Evolutionary conservation across 2,797 vertebrate genomes (phyloP), one percentile per base, ranked within the genome.

Genomic region (Gouania willdenowi): DNA sequence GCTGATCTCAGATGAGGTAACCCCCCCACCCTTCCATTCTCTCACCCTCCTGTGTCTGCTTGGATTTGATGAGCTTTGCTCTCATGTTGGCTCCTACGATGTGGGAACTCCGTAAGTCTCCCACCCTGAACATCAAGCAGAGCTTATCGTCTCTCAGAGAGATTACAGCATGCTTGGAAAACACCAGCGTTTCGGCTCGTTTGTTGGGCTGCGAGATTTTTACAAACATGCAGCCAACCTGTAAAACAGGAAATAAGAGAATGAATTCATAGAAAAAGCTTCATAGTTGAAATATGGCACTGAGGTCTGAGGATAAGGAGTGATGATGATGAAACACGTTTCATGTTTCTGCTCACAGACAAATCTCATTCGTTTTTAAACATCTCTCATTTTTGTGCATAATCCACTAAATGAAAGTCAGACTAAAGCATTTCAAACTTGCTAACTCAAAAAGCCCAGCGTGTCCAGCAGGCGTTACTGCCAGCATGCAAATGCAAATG

Each of bases 131-230:
- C 95, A 98, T 98, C 66, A 98, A 89, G 51, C 95, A 98, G 7
- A 97, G 88, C 56, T 88, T 92, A 47, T 94, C 94, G 5, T 98
- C 95, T 22, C 95, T 76, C 74, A 93, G 84, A 0, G 95, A 94
- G 40, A 98, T 93, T 66, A 98, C 93, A 0, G 95, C 94, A 9
- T 97, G 88, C n/a, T 92, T 91, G 46, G 95, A 98, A 84, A 98
- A 98, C 50, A 98, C 93, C 67, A 98, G 48, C 0, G 95, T 98
- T 90, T 97, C 95, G 0, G 95, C 95, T 0, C 95, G 88, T 57
- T 96, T 96, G 89, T 96, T 97, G 75, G 95, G 95, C 82, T 98
- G 95, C 0, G 95, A 97, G 86, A 98, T 98, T 88, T 98, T 97
- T 48, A 98, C 95, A 16, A 98, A 98, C 95, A 98, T 98, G 47